Base-by-base conservation (phyloP, 2,888 invertebrate species). In the Teleiodes luculella region DNA sequence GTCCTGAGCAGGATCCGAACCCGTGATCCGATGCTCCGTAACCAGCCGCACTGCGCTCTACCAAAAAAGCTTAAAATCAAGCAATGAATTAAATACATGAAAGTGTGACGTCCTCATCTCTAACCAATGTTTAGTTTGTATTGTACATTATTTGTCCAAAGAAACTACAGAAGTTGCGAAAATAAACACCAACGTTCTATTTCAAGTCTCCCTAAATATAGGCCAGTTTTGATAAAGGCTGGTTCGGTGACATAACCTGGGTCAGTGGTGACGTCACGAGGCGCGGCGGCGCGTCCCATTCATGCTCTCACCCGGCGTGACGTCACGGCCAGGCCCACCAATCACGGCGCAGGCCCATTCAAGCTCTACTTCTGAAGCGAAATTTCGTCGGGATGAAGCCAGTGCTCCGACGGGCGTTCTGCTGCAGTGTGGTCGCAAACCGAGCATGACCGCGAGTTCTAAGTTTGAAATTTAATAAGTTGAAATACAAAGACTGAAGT, bases 301-400 rank as follows among this genome's bases (percentile, higher is more conserved):
- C 84, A 86, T 83, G 77, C 36, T 64, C 61, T 51, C 61, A 60
- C 69, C 52, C 68, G 91, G 76, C 30, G 91, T 94, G 94, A 94
- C 94, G 94, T 94, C 94, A 94, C 92, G 11, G 63, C 62, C 65
- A 66, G 63, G 57, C 70, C 75, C 74, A 81, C 94, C 94, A 94
- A 94, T 94, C 82, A 72, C 76, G 67, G 72, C 69, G 65, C 78
- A 77, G 91, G 88, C 92, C 92, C 94, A 94, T 94, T 94, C 94
- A 94, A 88, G 86, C 84, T 84, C 80, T 86, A 84, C 88, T 91
- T 85, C 82, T 90, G 87, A 90, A 90, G 87, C 86, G 85, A 83
- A 86, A 83, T 43, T 91, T 91, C 86, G 88, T 84, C 68, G 77
- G 74, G 75, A 84, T 83, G 78, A 74, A 79, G 74, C 74, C 79